Evolutionary conservation across 2,888 invertebrate genomes (phyloP).

Genomic region (Neelides folsomi): DNA sequence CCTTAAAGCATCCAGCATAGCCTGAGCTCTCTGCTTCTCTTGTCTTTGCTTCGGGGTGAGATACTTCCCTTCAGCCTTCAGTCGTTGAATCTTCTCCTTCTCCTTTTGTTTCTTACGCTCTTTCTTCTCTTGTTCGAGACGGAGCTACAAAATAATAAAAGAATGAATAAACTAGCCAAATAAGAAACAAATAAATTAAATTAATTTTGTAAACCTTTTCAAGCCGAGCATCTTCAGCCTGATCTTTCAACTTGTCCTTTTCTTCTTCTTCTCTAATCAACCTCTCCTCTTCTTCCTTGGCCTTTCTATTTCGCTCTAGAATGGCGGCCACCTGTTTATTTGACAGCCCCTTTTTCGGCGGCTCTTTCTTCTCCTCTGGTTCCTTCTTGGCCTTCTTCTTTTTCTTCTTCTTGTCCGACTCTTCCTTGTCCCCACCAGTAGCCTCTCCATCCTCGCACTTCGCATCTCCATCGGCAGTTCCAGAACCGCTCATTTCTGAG

Average conservation of each 20-base stretch:
- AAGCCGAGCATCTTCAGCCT: conserved; percentile 45
- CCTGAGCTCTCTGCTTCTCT: conserved; percentile 74
- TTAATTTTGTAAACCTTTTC: conserved; percentile 48
- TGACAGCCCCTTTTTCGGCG: conserved; percentile 52
- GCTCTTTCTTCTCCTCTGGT: conserved; percentile 36
- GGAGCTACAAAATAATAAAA: conserved; percentile 35
- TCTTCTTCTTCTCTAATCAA: conserved; percentile 64
- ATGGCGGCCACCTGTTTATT: conserved; percentile 78
- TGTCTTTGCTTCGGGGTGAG: conserved; percentile 87
- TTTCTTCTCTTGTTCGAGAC: conserved; percentile 73
- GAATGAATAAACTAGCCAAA: neutral
- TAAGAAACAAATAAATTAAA: conserved; percentile 5
- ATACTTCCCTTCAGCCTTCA: conserved; percentile 92
- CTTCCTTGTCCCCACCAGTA: conserved; percentile 17
- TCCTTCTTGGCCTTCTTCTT: conserved; percentile 30
- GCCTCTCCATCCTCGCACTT: conserved; percentile 38
- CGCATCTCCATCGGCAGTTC: conserved; percentile 39
- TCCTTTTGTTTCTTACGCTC: conserved; percentile 81
- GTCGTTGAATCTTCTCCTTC: conserved; percentile 77
- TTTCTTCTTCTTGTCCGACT: conserved; percentile 21
- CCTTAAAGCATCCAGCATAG: conserved; percentile 73
- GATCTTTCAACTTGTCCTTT: conserved; percentile 53
- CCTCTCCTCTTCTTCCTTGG: conserved; percentile 78
- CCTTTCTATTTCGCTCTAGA: conserved; percentile 78
- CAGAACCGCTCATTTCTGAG: conserved; percentile 6